These are phyloP conservation scores for Halichondria panicea DNA, from an alignment of 37 sponge, comb jelly and placozoan species.

Conservation along the genomic window DNA sequence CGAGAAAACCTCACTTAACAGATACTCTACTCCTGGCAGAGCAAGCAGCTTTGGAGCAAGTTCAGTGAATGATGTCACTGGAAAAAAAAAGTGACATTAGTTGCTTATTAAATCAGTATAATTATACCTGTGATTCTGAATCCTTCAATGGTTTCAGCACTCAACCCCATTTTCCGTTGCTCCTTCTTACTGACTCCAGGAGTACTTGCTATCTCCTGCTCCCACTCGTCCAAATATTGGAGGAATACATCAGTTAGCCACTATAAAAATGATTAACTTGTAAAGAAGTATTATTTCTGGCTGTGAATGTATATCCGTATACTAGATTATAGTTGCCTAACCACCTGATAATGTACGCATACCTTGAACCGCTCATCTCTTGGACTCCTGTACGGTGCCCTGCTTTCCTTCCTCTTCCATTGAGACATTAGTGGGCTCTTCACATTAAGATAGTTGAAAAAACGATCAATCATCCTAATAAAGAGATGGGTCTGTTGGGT, in stretches of 20 bases:
- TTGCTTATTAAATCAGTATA: no score
- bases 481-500: constrained; percentile 12
- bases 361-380: background rate
- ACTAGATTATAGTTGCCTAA: background rate
- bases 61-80: background rate
- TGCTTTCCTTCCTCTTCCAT: constrained; percentile 1
- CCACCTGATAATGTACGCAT: background rate
- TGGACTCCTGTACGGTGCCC: constrained; percentile 4
- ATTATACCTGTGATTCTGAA: background rate
- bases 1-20: constrained; percentile 38
- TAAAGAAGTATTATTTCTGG: background rate
- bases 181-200: background rate
- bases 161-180: background rate
- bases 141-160: background rate
- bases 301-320: background rate
- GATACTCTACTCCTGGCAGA: constrained; percentile 5
- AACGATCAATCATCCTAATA: constrained; percentile 22
- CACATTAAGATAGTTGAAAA: constrained; percentile 29
- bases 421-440: background rate
- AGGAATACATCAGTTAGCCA: background rate
- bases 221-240: background rate
- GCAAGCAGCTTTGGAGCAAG: background rate
- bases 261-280: background rate
- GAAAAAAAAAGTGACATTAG: no score
- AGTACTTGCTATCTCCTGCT: background rate